These are phyloP conservation scores for Aplochiton taeniatus DNA, from an alignment of 2,797 vertebrate genomes.

Conservation along the genomic window DNA sequence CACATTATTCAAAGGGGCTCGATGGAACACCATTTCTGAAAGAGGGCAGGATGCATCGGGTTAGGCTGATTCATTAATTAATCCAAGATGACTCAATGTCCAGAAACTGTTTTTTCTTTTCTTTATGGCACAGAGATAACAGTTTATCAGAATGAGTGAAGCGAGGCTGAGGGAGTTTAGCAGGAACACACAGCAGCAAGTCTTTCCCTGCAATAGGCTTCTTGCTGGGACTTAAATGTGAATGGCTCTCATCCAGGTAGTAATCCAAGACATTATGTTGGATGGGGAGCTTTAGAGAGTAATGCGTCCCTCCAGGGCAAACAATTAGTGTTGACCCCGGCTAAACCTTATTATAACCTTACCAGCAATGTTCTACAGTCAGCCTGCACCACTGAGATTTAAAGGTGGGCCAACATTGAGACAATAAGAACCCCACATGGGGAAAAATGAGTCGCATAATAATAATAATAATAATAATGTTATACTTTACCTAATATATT, in stretches of 20 bases:
- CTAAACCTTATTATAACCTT: constrained; percentile 33
- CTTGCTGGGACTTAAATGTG: constrained; percentile 37
- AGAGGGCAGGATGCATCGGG: neutral
- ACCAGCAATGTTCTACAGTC: constrained; percentile 26
- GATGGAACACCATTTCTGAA: neutral
- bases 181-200: constrained; percentile 18
- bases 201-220: constrained; percentile 26
- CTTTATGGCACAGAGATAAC: constrained; percentile 23
- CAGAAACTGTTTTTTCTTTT: neutral
- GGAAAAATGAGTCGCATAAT: neutral
- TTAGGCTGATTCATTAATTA: neutral
- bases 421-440: constrained; percentile 7
- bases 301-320: constrained; percentile 35
- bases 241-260: constrained; percentile 33
- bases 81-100: neutral
- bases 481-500: constrained; percentile 88
- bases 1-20: constrained; percentile 14
- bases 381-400: constrained; percentile 33
- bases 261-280: constrained; percentile 31
- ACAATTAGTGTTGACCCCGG: constrained; percentile 33
- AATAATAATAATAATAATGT: neutral
- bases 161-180: constrained; percentile 5
- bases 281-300: constrained; percentile 19
- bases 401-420: constrained; percentile 12
- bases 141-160: constrained; percentile 17